These are phyloP conservation scores for Ciconia maguari DNA, from an alignment of 2,113 vertebrate species.

Conservation along the genomic window DNA sequence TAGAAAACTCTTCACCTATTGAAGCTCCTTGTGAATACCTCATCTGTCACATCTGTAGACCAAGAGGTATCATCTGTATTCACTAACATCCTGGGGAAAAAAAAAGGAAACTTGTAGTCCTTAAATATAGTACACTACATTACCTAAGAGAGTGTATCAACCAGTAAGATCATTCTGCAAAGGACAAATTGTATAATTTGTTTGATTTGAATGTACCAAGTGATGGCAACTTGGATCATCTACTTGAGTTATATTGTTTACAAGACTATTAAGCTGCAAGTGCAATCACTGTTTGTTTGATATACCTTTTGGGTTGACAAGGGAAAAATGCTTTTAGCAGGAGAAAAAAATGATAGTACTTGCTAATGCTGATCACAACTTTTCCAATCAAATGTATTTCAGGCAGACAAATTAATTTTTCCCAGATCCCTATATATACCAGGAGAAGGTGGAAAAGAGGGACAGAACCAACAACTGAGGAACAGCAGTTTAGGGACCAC, in stretches of 20 bases:
- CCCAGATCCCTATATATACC: neutral
- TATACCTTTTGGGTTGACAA: neutral
- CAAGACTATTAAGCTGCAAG: neutral
- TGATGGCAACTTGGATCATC: neutral
- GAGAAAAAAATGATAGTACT: neutral
- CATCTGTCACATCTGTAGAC: neutral
- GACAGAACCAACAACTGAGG: neutral
- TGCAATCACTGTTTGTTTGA: constrained; percentile 2
- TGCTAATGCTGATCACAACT: neutral
- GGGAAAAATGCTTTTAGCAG: neutral
- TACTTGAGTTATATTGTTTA: constrained; percentile 24
- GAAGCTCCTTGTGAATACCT: neutral
- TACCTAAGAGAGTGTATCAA: neutral
- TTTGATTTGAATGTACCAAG: neutral
- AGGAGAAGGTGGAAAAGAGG: neutral
- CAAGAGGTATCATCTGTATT: neutral
- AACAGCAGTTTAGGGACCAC: neutral
- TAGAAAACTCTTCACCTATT: neutral
- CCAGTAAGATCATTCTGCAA: neutral
- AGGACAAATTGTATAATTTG: neutral
- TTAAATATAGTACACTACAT: neutral
- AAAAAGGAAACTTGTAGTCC: neutral
- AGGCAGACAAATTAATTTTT: neutral
- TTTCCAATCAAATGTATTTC: neutral
- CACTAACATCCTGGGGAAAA: neutral